Base-by-base conservation (phyloP, 2,797 vertebrate species). In the Setipinna tenuifilis region DNA sequence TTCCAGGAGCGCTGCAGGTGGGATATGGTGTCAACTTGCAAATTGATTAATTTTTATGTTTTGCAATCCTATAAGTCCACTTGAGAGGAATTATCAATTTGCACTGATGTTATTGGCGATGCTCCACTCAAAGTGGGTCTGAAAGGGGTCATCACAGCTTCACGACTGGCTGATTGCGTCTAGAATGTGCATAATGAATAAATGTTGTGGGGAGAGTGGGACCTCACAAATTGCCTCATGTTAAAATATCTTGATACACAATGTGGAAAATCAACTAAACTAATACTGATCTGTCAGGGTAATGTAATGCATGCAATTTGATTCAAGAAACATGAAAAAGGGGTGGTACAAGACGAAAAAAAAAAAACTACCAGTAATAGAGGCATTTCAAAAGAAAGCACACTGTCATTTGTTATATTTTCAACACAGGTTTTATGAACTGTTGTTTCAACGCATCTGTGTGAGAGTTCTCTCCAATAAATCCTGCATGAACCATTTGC, bases 401-500 rank as follows among this genome's bases (percentile, higher is more conserved):
- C 35, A 21, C 35, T 41, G 71, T 78, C 71, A 78, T 41, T 16
- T 78, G 71, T 44, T 35, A 78, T 78, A 21, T 78, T 54, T 54
- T 41, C 31, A 9, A 44, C 35, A 44, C 71, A 44, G 6, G 71
- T 44, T 78, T 78, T 78, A 78, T 78, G 71, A 78, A 78, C 35
- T 78, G 71, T 78, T 78, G 71, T 78, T 78, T 44, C 35, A 78
- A 78, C 0, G 17, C 71, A 78, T 78, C 71, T n/a, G 9, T 78
- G 31, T 21, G 71, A 78, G 68, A 44, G 31, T 41, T 78, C 35
- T 31, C 35, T 44, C 17, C 2, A 21, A 78, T 78, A 78, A 78
- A 78, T 78, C 71, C 71, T 78, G 71, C 19, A 44, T 21, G 71
- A 78, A 78, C 71, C 16, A 78, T 78, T 78, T 78, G 71, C 71